Conservation (phyloP, 2,797 vertebrate species). For the Bryconaethiops microstoma region DNA sequence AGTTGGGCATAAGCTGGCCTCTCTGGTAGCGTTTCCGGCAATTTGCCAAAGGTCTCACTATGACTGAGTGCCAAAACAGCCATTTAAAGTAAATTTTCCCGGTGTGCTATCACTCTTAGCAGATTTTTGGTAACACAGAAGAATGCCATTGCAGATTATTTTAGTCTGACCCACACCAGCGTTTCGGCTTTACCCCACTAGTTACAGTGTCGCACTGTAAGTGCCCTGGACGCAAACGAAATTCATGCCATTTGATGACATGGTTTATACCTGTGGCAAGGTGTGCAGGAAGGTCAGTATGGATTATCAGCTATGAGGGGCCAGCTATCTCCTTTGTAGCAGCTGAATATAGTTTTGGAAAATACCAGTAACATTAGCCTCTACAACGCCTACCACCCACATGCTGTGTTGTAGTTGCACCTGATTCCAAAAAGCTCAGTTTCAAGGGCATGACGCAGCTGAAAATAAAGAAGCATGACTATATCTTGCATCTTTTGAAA, state of each 20-base stretch:
- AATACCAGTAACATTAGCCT: neutral
- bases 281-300: neutral
- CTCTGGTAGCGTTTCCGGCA: conserved; percentile 54
- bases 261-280: too few species aligned
- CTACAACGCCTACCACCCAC: neutral
- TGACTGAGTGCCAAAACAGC: neutral
- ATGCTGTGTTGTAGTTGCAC: neutral
- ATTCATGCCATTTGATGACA: neutral
- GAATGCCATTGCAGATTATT: neutral
- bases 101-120: neutral
- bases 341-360: neutral
- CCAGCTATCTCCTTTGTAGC: neutral
- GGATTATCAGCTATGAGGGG: neutral
- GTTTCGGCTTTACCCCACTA: neutral
- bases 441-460: neutral
- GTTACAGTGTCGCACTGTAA: neutral
- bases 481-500: conserved; percentile 55
- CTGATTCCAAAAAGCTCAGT: neutral
- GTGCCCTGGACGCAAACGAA: neutral
- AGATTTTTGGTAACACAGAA: neutral
- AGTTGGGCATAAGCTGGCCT: conserved; percentile 70
- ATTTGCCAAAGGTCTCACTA: neutral
- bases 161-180: neutral
- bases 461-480: neutral
- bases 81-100: neutral